These are phyloP conservation scores for Tenthredo livida DNA, from an alignment of 2,888 invertebrate genomes.

Conservation along the genomic window DNA sequence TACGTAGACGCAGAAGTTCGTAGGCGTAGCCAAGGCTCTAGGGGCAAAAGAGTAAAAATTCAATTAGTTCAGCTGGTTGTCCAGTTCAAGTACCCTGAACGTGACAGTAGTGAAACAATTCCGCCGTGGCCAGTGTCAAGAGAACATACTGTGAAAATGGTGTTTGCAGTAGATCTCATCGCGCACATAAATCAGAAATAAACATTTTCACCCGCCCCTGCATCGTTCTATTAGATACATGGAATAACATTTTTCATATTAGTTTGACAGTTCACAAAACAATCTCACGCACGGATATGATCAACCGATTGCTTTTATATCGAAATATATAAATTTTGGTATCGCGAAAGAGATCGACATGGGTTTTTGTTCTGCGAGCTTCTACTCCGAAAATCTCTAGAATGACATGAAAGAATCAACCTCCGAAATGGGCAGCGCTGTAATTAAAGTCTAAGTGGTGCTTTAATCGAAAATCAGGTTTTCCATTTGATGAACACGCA, in stretches of 20 bases:
- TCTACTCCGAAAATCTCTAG: not conserved
- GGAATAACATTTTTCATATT: too few species aligned
- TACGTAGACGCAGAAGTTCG: not conserved
- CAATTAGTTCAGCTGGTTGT: conserved; percentile 4
- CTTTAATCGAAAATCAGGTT: not conserved
- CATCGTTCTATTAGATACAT: too few species aligned
- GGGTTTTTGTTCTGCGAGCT: not conserved
- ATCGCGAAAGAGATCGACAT: too few species aligned
- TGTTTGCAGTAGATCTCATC: not conserved
- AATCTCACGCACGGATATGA: not conserved
- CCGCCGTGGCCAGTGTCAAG: not conserved
- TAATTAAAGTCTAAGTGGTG: not conserved
- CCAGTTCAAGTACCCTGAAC: conserved; percentile 5
- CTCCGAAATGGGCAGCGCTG: not conserved
- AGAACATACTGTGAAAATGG: not conserved
- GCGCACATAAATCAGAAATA: not conserved
- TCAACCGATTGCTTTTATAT: not conserved
- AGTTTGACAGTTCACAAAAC: too few species aligned
- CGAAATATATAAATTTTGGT: too few species aligned
- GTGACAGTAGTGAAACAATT: not conserved
- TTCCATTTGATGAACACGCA: not conserved
- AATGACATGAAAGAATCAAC: not conserved
- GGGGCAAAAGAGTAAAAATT: not conserved
- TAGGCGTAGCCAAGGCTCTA: not conserved
- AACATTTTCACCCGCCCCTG: not conserved